Conservation (phyloP, 2,888 invertebrate species). For the Pristionchus entomophagus region DNA sequence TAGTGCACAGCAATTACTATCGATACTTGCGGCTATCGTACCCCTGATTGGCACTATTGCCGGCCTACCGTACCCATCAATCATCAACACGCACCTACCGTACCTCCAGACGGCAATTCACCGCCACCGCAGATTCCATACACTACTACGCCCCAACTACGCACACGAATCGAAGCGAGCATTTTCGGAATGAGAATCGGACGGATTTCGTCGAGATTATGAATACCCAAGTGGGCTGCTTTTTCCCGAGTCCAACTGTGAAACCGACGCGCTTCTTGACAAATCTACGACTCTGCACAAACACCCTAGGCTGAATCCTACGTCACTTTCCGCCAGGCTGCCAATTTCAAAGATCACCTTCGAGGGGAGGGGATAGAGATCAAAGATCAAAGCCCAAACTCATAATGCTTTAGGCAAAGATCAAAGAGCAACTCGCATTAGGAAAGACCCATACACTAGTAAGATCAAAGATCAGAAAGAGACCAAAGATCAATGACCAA, state of each 20-base stretch:
- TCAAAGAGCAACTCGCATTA: not conserved
- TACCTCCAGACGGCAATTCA: not conserved
- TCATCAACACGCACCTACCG: not conserved
- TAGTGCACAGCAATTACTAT: too few species aligned
- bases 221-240: conserved; percentile 14
- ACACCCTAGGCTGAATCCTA: too few species aligned
- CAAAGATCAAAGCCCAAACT: not conserved
- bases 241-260: not conserved
- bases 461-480: not conserved
- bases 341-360: not conserved
- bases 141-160: not conserved
- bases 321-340: not conserved
- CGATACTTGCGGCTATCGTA: too few species aligned
- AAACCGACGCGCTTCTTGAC: not conserved
- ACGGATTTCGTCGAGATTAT: not conserved
- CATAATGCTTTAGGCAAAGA: not conserved
- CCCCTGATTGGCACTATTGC: too few species aligned
- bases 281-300: too few species aligned
- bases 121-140: not conserved
- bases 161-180: not conserved
- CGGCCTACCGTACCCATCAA: too few species aligned
- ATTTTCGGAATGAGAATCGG: conserved; percentile 6
- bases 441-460: not conserved
- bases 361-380: not conserved
- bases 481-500: conserved; percentile 34